Evolutionary conservation across 2,113 vertebrate genomes (phyloP), one percentile per base, ranked within the genome.

Genomic region (Corythornis cristatus): DNA sequence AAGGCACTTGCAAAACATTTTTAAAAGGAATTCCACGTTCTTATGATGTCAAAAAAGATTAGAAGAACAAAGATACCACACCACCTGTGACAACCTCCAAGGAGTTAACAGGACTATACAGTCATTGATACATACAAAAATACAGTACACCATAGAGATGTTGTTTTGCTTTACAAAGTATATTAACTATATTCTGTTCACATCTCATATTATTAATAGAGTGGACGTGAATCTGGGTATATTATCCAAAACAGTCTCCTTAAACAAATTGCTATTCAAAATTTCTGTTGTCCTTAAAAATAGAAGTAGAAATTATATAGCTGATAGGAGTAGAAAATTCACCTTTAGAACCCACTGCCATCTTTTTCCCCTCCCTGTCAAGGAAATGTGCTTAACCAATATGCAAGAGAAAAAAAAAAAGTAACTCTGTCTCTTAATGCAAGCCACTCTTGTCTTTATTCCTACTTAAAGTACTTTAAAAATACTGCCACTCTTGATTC

Each of bases 371-470:
- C 21, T 53, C 26, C 67, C 23, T 74, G 64, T 64, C 43, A 51
- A 64, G 29, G 18, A 77, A 92, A 87, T 33, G 17, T 45, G 53
- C 19, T 87, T 88, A 92, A 80, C 13, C 25, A 85, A 57, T 23
- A 80, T 29, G 48, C 75, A 90, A 80, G 29, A 40, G 29, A 29
- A 57, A 87, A 83, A 91, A 70, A 45, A 26, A 68, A 48, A 0
- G 21, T 29, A 80, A 86, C 25, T 31, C 58, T 72, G 15, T 28
- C 67, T 91, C 60, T 78, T 57, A 37, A 45, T 31, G 61, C 29
- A 96, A 90, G 94, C 84, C 61, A 68, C 73, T 92, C 56, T 54
- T 58, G 58, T 71, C 76, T 66, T 93, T 91, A 91, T 90, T 68
- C 43, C 53, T 87, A 68, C 57, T 93, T 95, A 93, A 75, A 12